Evolutionary conservation across 2,113 vertebrate genomes (phyloP), one percentile per base, ranked within the genome.

Genomic region (Xiphophorus couchianus): DNA sequence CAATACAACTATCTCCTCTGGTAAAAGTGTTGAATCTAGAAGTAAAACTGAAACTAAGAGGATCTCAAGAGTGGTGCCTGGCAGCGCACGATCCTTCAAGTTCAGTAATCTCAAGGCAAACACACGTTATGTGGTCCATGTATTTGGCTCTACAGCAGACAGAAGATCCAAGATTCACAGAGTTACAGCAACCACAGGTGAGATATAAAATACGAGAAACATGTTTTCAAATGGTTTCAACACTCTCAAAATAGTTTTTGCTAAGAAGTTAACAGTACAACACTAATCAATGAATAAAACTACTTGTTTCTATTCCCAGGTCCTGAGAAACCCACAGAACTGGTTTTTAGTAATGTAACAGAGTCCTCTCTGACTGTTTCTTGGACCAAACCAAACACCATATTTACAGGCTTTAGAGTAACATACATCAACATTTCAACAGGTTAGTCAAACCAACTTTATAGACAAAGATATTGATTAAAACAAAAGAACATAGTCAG

Each of bases 281-380:
- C 1, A 60, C n/a, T 60, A 14, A 12, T 4, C 17, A 1, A 28
- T 66, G 15, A 14, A 25, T 69, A 33, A 51, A 44, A 44, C 1
- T 10, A 19, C 1, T 61, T 79, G 33, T 70, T 33, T 87, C 25
- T 39, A 35, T 78, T 11, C 2, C 1, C 80, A 95, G 95, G 93
- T 39, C 94, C 93, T 65, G 94, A 95, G 62, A 92, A 93, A 35
- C 90, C 93, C 19, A 91, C 91, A 78, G 91, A 95, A 39, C 88
- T 95, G 74, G 60, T 91, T 81, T 94, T 95, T 74, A 92, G 90
- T 63, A 91, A 95, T 58, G 91, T 95, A 15, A 95, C 95, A 66
- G 90, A 95, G 77, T 86, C 93, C 22, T 94, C 94, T 39, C 15
- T 95, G 4, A 76, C 63, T 14, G 82, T 95, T 73, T 93, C 91